Conservation (phyloP, 2,113 vertebrate genomes). For the Columba janthina region DNA sequence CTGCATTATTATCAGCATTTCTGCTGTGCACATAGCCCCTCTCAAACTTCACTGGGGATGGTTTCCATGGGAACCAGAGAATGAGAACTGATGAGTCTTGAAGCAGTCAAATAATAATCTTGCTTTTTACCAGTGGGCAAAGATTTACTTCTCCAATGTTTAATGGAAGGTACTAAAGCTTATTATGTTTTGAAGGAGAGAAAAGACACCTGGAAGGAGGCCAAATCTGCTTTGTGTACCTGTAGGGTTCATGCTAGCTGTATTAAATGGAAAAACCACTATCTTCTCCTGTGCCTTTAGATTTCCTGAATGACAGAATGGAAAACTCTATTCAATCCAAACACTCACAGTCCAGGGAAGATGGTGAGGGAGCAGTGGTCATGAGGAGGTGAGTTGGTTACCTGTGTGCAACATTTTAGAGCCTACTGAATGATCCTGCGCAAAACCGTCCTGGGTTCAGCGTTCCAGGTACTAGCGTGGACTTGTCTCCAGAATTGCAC, state of each 20-base stretch:
- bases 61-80: constrained; percentile 76
- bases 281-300: neutral
- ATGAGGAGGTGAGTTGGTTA: neutral
- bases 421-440: neutral
- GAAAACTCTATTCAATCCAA: neutral
- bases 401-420: neutral
- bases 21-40: constrained; percentile 29
- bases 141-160: constrained; percentile 44
- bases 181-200: constrained; percentile 15
- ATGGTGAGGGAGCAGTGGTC: neutral
- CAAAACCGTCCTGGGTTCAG: neutral
- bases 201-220: neutral
- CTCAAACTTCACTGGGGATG: constrained; percentile 59
- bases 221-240: neutral
- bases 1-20: constrained; percentile 49
- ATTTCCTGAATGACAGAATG: neutral
- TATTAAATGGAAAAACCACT: neutral
- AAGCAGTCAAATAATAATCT: constrained; percentile 69
- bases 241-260: neutral
- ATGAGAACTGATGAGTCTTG: constrained; percentile 64
- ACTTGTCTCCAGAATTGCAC: neutral
- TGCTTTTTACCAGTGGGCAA: constrained; percentile 59
- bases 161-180: constrained; percentile 30
- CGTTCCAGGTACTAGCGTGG: neutral
- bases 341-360: neutral